Evolutionary conservation across 2,113 vertebrate species (phyloP).

Genomic region (Microcebus ravelobensis): DNA sequence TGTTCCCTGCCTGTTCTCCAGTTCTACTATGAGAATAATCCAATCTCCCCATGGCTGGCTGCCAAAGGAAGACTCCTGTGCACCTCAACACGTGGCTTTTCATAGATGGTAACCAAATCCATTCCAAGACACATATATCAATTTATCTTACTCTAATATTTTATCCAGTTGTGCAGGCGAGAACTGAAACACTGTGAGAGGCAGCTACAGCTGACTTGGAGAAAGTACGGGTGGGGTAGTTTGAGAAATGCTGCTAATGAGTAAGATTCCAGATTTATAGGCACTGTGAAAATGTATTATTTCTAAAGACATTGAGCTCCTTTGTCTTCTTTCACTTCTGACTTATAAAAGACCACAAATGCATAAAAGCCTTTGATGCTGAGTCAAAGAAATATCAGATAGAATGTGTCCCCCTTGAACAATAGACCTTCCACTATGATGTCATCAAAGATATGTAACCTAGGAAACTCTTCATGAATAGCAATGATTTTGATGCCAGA

Average conservation of each 20-base stretch:
- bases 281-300: background rate
- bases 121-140: background rate
- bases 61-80: background rate
- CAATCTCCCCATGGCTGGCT: background rate
- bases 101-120: background rate
- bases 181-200: background rate
- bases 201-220: background rate
- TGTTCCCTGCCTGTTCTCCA: background rate
- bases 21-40: slow-evolving; percentile 24
- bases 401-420: background rate
- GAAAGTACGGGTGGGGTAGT: accelerated
- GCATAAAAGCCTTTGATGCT: slow-evolving; percentile 48
- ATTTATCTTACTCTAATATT: slow-evolving; percentile 5
- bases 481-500: background rate
- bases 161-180: background rate
- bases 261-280: background rate
- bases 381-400: slow-evolving; percentile 56
- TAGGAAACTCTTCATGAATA: slow-evolving; percentile 49
- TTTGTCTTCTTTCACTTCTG: slow-evolving; percentile 45
- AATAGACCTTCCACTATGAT: slow-evolving; percentile 53
- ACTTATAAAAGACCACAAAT: slow-evolving; percentile 50
- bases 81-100: background rate
- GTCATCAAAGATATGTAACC: slow-evolving; percentile 51
- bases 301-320: slow-evolving; percentile 19
- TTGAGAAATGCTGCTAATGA: background rate